Conservation (phyloP, 2,113 vertebrate genomes). For the Pterocles gutturalis region DNA sequence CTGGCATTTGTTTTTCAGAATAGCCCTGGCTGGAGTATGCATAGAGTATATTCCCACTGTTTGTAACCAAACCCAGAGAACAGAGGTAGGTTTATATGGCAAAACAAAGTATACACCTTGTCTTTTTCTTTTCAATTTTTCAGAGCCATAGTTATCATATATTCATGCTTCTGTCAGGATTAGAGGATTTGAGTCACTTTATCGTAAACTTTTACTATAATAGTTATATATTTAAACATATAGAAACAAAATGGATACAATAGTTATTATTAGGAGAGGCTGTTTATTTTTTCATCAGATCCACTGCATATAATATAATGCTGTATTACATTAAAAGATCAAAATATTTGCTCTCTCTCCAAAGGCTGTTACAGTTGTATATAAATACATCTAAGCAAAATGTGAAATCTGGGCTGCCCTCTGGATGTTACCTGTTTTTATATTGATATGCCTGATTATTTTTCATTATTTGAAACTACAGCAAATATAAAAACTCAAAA, state of each 20-base stretch:
- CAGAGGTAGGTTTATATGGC: background rate
- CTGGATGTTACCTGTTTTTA: slow-evolving; percentile 1
- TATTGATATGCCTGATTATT: background rate
- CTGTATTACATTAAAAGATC: background rate
- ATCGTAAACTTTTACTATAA: background rate
- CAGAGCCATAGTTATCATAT: background rate
- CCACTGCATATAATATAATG: background rate
- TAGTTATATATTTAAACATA: background rate
- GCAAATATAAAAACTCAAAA: background rate
- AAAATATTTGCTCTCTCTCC: background rate
- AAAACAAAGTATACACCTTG: background rate
- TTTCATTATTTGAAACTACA: slow-evolving; percentile 22
- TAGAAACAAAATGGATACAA: background rate
- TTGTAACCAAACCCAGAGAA: background rate
- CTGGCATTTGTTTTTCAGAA: background rate
- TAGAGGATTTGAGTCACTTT: background rate
- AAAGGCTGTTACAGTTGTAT: background rate
- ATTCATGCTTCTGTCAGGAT: background rate
- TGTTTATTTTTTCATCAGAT: background rate
- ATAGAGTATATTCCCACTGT: background rate
- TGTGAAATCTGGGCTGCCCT: background rate
- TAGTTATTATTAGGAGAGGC: background rate
- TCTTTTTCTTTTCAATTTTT: background rate
- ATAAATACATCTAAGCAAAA: background rate
- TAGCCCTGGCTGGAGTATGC: background rate